phyloP scores from a whole-genome alignment of 1,140 invertebrate species.

The Elysia chlorotica region DNA sequence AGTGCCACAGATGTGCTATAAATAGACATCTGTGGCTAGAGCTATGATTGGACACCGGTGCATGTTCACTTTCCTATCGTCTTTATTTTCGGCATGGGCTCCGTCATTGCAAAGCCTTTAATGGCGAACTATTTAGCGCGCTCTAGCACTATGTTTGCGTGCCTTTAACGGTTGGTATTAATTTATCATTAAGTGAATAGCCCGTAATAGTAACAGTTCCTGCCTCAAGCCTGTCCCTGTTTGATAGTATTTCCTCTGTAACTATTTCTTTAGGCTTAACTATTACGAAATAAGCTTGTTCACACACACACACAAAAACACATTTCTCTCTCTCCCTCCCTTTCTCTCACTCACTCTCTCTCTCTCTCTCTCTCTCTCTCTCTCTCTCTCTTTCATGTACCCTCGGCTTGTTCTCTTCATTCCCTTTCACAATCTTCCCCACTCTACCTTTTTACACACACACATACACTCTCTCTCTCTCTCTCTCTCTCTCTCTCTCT shows the following conservation, averaged over 20 bases:
- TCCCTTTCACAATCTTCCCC: not conserved
- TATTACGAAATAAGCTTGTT: not conserved
- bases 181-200: not conserved
- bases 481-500: not conserved
- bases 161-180: not conserved
- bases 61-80: too few relatives aligned
- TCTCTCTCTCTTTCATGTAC: too few relatives aligned
- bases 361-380: conserved; percentile 5
- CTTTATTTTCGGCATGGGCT: too few relatives aligned
- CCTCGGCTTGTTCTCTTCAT: not conserved
- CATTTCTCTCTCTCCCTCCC: not conserved
- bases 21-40: too few relatives aligned
- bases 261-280: too few relatives aligned
- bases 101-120: too few relatives aligned
- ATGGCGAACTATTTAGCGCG: not conserved
- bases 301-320: not conserved
- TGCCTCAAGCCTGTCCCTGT: not conserved
- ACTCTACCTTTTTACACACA: not conserved
- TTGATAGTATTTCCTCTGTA: too few relatives aligned
- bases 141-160: not conserved
- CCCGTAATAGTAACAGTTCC: not conserved
- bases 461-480: conserved; percentile 1
- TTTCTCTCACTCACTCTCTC: not conserved
- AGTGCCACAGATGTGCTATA: too few relatives aligned
- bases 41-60: too few relatives aligned